Conservation (phyloP, 2,113 vertebrate genomes). For the Archocentrus centrarchus region DNA sequence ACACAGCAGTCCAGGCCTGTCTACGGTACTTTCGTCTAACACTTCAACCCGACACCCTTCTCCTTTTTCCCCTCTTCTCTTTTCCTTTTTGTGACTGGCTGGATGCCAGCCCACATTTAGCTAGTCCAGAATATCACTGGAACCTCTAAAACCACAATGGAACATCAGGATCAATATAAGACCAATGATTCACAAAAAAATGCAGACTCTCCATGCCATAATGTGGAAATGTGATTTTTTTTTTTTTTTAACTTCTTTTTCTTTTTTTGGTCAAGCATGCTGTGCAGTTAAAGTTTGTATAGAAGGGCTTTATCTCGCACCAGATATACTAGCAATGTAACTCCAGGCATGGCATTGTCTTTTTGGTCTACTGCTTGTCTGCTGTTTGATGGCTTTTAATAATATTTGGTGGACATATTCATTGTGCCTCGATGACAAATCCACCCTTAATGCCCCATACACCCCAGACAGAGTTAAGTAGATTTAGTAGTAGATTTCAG, state of each 20-base stretch:
- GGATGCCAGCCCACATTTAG: conserved; percentile 54
- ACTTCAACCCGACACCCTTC: conserved; percentile 15
- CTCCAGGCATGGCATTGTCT: neutral
- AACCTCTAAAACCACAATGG: conserved; percentile 59
- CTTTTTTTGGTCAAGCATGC: neutral
- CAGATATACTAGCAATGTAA: neutral
- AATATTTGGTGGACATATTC: neutral
- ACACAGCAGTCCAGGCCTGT: conserved; percentile 48
- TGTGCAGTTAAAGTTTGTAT: neutral
- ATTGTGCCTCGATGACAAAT: fast-evolving
- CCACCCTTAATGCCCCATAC: neutral
- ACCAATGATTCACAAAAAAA: conserved; percentile 57
- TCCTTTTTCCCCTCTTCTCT: conserved; percentile 9
- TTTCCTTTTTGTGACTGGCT: conserved; percentile 47
- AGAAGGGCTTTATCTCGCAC: neutral
- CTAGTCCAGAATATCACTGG: conserved; percentile 46
- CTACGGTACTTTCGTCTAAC: conserved; percentile 20
- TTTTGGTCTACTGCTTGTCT: neutral
- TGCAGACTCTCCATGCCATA: conserved; percentile 22
- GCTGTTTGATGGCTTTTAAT: neutral
- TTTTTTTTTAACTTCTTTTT: neutral
- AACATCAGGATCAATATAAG: conserved; percentile 30
- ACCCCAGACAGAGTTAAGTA: neutral
- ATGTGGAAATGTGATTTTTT: conserved; percentile 27
- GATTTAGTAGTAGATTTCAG: neutral